Base-by-base conservation (phyloP, 2,113 vertebrate species). In the Larimichthys crocea region DNA sequence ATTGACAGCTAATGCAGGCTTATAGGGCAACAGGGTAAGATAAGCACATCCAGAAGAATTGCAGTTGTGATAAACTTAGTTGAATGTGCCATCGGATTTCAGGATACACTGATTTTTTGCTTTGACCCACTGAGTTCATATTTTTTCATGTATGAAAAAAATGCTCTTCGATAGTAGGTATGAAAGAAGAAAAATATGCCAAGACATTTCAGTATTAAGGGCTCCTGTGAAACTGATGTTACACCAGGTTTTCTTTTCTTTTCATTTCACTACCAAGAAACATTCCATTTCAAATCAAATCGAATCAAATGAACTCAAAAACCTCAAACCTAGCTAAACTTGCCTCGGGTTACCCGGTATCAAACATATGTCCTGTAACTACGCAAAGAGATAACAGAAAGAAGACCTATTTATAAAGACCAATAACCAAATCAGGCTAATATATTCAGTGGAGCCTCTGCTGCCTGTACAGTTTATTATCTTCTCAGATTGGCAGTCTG, bases 1-100 rank as follows among this genome's bases (percentile, higher is more conserved):
- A 50, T 63, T 79, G 80, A 53, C 77, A 78, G 72, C 53, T 69
- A 55, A 62, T 74, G 35, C 44, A 57, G n/a, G 10, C 46, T 8
- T 10, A 56, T 1, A 14, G 31, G 4, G 40, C 44, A 40, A n/a
- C 19, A 11, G 4, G 49, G 29, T 31, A 16, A 74, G 59, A 80
- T 65, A 75, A 71, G n/a, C n/a, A 59, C 5, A 0, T 17, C 1
- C 46, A 71, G 20, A 64, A 14, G 24, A 46, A 63, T 50, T 35
- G 62, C 49, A 59, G 31, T 22, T 12, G 48, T 44, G 35, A 76
- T 69, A 35, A 82, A 75, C 24, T 22, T 40, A 48, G 44, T 29
- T 74, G 16, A 19, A 6, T 24, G 19, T 24, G 22, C 53, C 19
- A 59, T 3, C 57, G 31, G 56, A 79, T 63, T 72, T 67, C 20